Base-by-base conservation (phyloP, 2,888 invertebrate genomes). In the Melieria omissa region DNA sequence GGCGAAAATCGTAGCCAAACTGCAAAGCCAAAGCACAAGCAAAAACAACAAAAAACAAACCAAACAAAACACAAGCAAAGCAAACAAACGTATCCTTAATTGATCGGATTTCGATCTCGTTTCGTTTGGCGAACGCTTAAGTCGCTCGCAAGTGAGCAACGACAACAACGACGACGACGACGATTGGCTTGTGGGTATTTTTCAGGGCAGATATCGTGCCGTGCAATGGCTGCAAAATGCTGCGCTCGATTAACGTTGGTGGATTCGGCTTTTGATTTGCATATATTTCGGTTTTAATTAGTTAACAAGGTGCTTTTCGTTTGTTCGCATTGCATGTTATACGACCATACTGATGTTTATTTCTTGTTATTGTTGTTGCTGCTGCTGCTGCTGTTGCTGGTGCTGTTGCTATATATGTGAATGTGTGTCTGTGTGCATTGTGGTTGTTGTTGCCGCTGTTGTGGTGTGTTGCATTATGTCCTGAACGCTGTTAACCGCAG, bases 201-300 rank as follows among this genome's bases (percentile, higher is more conserved):
- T 14, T 45, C 5, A 5, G 9, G 14, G 12, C 58, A 58, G 41
- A 41, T 44, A 52, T 5, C 29, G 29, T 29, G 29, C 29, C 29
- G 29, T 29, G 29, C 29, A 29, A 29, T 29, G 29, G 29, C 29
- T 29, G 46, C 29, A 54, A 57, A 55, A 58, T 66, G 58, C 12
- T 62, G 60, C 45, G 54, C 46, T 16, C 55, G 54, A 63, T 46
- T 63, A 69, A 54, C 52, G n/a, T 69, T 61, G 10, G 52, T 14
- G 12, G 62, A 52, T 54, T 45, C 42, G 29, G 44, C 72, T 78
- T 81, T 82, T 83, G 82, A 85, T 84, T 84, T 84, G 85, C 84
- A 85, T 85, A 84, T 81, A 85, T 84, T 84, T 83, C 74, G 82
- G 80, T 82, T 84, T 84, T 85, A 84, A 84, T 84, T 84, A 84